phyloP scores from a whole-genome alignment of 2,797 vertebrate genomes.

The Sternotherus odoratus region DNA sequence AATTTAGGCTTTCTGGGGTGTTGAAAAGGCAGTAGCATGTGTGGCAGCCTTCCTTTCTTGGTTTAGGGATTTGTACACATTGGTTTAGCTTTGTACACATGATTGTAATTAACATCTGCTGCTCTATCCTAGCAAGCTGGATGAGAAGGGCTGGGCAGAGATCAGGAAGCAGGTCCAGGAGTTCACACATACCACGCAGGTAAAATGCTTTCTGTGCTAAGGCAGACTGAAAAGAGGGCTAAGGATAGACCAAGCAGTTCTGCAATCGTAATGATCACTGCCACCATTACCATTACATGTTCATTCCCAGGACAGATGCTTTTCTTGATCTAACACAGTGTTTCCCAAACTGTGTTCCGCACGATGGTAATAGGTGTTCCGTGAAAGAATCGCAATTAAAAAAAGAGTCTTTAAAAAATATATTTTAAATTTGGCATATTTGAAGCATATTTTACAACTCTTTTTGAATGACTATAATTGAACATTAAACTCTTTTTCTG shows the following conservation, averaged over 20 bases:
- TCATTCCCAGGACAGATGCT: background rate
- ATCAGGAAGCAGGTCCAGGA: constrained; percentile 85
- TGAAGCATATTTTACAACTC: too few species aligned
- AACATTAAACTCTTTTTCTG: too few species aligned
- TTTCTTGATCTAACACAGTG: background rate
- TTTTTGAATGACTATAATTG: too few species aligned
- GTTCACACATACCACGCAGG: constrained; percentile 83
- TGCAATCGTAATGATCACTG: background rate
- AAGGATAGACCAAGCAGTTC: background rate
- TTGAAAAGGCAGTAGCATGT: rapidly evolving
- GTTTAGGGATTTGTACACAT: too few species aligned
- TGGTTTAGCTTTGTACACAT: background rate
- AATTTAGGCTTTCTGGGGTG: background rate
- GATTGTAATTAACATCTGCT: background rate
- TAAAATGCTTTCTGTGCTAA: constrained; percentile 61
- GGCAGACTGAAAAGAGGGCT: background rate
- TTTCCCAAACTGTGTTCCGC: too few species aligned
- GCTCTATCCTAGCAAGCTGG: constrained; percentile 50
- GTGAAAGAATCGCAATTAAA: too few species aligned
- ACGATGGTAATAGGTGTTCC: too few species aligned
- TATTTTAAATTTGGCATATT: too few species aligned
- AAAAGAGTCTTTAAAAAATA: too few species aligned
- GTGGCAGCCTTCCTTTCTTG: too few species aligned
- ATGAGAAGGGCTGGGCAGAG: constrained; percentile 81
- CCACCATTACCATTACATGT: background rate